Conservation (phyloP, 2,888 invertebrate species). For the Chydorus sphaericus region DNA sequence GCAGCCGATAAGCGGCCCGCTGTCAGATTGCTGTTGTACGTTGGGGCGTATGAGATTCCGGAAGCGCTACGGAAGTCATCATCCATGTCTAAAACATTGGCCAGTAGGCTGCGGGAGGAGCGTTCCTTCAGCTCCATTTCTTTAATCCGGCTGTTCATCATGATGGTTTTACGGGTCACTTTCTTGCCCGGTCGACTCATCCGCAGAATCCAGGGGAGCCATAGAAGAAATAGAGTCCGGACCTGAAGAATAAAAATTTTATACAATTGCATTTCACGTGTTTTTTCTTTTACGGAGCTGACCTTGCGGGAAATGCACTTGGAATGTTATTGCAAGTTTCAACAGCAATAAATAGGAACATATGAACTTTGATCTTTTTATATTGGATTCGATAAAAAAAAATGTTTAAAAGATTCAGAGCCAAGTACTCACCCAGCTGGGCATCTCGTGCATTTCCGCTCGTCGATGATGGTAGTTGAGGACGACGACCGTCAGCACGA, state of each 20-base stretch:
- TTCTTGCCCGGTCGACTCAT: constrained; percentile 94
- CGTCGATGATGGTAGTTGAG: constrained; percentile 95
- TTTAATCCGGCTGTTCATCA: constrained; percentile 80
- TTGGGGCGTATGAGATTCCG: constrained; percentile 18
- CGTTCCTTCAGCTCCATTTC: constrained; percentile 85
- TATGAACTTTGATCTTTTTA: no score
- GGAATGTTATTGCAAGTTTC: no score
- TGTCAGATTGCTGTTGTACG: constrained; percentile 21
- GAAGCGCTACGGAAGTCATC: constrained; percentile 60
- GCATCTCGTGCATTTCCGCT: constrained; percentile 93
- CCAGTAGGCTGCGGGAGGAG: constrained; percentile 81
- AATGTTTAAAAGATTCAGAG: no score
- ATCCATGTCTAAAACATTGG: constrained; percentile 89
- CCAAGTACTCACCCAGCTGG: constrained; percentile 76
- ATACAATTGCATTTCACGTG: no score
- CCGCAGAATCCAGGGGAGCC: constrained; percentile 90
- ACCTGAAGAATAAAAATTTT: constrained; percentile 54
- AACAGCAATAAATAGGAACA: no score
- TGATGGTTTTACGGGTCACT: constrained; percentile 75
- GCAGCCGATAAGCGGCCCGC: not conserved
- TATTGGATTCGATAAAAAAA: no score
- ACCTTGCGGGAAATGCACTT: no score
- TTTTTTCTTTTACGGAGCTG: no score
- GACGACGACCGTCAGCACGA: constrained; percentile 90
- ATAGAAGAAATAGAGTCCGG: constrained; percentile 85